These are phyloP conservation scores for Daboia siamensis DNA, from an alignment of 2,113 vertebrate genomes.

Conservation along the genomic window DNA sequence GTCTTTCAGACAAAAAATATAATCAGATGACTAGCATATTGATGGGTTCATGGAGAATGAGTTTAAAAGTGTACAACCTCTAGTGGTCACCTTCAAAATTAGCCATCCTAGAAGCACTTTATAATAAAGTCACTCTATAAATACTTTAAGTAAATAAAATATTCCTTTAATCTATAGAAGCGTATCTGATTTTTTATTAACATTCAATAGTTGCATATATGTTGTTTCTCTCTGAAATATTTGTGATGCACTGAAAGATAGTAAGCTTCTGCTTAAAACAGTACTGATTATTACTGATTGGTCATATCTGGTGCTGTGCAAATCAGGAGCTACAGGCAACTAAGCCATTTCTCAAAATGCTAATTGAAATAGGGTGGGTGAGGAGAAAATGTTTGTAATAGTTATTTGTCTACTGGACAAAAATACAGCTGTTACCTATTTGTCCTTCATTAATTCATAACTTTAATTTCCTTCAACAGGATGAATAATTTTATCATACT, in stretches of 20 bases:
- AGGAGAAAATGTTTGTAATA: background rate
- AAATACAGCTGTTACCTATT: background rate
- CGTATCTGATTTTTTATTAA: background rate
- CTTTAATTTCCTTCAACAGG: conserved; percentile 9
- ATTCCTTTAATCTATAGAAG: background rate
- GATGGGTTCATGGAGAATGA: background rate
- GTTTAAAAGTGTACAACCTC: background rate
- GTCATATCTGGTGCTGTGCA: rapidly evolving
- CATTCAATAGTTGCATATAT: background rate
- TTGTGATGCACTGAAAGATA: background rate
- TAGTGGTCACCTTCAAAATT: background rate
- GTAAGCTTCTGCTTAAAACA: background rate
- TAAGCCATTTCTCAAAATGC: background rate
- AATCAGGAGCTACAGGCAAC: rapidly evolving
- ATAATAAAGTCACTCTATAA: background rate
- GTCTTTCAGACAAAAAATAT: background rate
- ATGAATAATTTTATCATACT: background rate
- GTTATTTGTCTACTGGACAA: background rate
- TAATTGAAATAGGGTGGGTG: background rate
- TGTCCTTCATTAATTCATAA: conserved; percentile 1
- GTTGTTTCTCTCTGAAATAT: background rate
- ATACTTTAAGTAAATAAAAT: background rate
- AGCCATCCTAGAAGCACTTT: background rate
- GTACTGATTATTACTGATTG: background rate
- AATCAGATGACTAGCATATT: background rate